Percentiles rank a stretch among this genome's conserved stretches.
These are phyloP conservation scores for Salvelinus sp. DNA, from an alignment of 2,113 vertebrate genomes.

Conservation along the genomic window DNA sequence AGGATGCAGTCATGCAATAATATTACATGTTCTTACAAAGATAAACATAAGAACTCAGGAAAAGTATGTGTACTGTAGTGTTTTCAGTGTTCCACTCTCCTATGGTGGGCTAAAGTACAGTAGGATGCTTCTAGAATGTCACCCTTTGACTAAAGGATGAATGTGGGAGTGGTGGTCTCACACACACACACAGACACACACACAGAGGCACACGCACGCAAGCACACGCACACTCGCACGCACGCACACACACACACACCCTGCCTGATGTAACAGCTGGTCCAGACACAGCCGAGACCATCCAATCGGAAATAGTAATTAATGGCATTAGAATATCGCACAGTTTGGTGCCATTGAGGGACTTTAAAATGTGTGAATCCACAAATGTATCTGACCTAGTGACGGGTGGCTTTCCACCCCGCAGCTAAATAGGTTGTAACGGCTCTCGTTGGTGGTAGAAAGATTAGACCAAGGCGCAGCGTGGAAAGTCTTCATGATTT, in stretches of 20 bases:
- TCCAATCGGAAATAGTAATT: conserved; percentile 78
- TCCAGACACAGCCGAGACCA: conserved; percentile 72
- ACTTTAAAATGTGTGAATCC: conserved; percentile 74
- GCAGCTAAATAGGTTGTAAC: conserved; percentile 55
- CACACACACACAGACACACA: conserved; percentile 10
- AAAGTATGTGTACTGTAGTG: not conserved
- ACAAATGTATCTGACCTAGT: conserved; percentile 71
- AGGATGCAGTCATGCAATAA: not conserved
- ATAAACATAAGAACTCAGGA: not conserved
- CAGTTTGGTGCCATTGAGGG: conserved; percentile 71
- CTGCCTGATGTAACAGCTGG: conserved; percentile 64
- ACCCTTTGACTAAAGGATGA: conserved; percentile 47
- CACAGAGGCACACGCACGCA: conserved; percentile 16
- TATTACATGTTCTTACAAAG: too few species aligned
- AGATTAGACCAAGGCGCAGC: too few species aligned
- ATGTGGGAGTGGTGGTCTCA: conserved; percentile 31
- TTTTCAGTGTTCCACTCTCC: not conserved
- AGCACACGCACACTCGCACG: conserved; percentile 10
- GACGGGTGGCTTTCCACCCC: conserved; percentile 57
- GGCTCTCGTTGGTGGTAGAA: too few species aligned
- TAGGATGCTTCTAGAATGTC: conserved; percentile 48
- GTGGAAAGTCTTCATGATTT: too few species aligned
- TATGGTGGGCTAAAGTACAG: conserved; percentile 45
- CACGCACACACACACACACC: too few species aligned
- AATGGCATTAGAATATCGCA: conserved; percentile 74